phyloP scores from a whole-genome alignment of 2,888 invertebrate genomes.

The Chymomyza fuscimana region DNA sequence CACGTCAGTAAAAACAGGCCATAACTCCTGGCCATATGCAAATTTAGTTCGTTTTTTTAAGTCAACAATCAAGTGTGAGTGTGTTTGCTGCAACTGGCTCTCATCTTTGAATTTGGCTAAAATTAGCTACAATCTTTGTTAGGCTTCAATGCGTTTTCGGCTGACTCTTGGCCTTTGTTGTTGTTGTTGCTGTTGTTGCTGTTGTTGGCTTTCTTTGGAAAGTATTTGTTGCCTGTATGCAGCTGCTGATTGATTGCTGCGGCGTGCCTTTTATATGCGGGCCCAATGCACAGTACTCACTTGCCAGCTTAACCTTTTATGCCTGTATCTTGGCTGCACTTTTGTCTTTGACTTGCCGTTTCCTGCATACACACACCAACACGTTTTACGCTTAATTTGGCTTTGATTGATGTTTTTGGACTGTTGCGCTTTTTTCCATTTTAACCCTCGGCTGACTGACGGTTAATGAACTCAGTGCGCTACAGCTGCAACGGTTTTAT shows the following conservation, averaged over 20 bases:
- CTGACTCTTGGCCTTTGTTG: constrained; percentile 29
- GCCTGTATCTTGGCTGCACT: constrained; percentile 2
- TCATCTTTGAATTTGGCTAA: background rate
- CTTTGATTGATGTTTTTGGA: constrained; percentile 68
- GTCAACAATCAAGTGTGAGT: background rate
- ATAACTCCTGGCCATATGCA: constrained; percentile 50
- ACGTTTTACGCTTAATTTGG: constrained; percentile 69
- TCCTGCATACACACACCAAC: constrained; percentile 43
- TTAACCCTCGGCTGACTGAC: background rate
- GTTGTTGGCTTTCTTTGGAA: constrained; percentile 7
- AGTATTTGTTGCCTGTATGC: constrained; percentile 1
- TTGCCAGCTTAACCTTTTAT: background rate
- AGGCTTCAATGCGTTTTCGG: constrained; percentile 34
- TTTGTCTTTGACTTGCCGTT: constrained; percentile 57
- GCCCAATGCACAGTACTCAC: background rate
- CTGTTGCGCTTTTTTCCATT: constrained; percentile 6
- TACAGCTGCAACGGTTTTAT: background rate
- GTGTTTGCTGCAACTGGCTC: background rate
- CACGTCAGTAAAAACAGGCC: constrained; percentile 42
- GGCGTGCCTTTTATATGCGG: constrained; percentile 4
- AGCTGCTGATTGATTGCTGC: constrained; percentile 6
- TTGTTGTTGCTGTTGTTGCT: background rate
- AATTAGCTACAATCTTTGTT: constrained; percentile 56
- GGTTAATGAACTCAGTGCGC: background rate
- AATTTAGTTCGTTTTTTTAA: constrained; percentile 12